Evolutionary conservation across 2,797 vertebrate genomes (phyloP).

Genomic region (Acipenser ruthenus): DNA sequence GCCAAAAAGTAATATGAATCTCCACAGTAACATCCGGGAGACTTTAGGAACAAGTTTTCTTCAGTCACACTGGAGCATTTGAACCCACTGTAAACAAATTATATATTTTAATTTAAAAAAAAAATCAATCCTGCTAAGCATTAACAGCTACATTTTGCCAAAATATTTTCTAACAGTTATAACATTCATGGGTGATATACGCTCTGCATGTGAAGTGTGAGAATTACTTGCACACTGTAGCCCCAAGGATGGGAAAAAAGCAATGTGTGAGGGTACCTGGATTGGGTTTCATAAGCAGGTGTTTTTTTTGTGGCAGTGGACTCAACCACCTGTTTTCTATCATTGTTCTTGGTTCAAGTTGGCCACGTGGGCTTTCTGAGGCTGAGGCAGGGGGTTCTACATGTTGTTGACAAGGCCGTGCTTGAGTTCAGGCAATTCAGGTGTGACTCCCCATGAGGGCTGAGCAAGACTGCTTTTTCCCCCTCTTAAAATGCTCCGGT

Average conservation of each 20-base stretch:
- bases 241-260: conserved; percentile 43
- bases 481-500: conserved; percentile 48
- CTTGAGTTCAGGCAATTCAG: conserved; percentile 44
- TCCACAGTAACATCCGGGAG: no score
- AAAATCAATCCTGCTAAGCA: background rate
- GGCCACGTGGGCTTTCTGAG: conserved; percentile 32
- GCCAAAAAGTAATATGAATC: no score
- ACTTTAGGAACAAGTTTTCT: no score
- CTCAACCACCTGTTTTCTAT: conserved; percentile 56
- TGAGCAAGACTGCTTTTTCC: conserved; percentile 40
- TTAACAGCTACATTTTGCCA: conserved; percentile 6
- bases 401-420: conserved; percentile 39
- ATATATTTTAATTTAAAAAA: conserved; percentile 28
- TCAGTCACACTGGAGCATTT: no score
- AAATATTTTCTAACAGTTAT: background rate
- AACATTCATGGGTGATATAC: conserved; percentile 13
- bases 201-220: conserved; percentile 29
- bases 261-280: conserved; percentile 60
- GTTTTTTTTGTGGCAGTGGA: conserved; percentile 49
- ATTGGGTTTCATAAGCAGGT: conserved; percentile 76
- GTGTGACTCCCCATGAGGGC: conserved; percentile 33
- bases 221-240: conserved; percentile 26
- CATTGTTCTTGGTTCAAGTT: conserved; percentile 40
- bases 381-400: conserved; percentile 41
- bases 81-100: no score